Conservation (phyloP, 2,888 invertebrate genomes). For the Drosophila hamatofila region DNA sequence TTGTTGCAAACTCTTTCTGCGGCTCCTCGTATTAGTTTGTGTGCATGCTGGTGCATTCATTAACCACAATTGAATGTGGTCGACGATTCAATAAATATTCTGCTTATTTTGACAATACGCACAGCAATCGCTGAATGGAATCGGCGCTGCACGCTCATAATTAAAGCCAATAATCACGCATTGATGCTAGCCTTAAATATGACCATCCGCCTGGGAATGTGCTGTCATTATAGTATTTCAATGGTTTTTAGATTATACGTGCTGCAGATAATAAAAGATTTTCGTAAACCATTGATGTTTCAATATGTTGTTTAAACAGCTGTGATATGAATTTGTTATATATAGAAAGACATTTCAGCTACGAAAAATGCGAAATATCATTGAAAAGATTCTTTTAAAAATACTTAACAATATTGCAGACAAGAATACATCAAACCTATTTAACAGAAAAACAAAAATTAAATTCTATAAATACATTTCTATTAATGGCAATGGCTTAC, state of each 20-base stretch:
- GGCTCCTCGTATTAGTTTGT: conserved; percentile 1
- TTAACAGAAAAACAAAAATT: too few relatives aligned
- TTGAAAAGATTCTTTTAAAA: too few relatives aligned
- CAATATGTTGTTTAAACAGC: neutral
- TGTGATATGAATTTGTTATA: neutral
- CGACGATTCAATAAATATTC: conserved; percentile 62
- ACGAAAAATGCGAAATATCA: neutral
- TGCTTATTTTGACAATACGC: conserved; percentile 43
- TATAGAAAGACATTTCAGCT: neutral
- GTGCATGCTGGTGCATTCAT: conserved; percentile 30
- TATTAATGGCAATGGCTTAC: too few relatives aligned
- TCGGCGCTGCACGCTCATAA: conserved; percentile 43
- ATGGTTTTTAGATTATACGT: neutral
- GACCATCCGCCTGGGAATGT: conserved; percentile 5
- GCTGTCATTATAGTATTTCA: conserved; percentile 6
- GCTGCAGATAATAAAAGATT: neutral
- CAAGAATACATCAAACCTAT: too few relatives aligned
- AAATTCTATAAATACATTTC: too few relatives aligned
- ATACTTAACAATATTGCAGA: too few relatives aligned
- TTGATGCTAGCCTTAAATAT: conserved; percentile 26
- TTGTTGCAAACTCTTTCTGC: conserved; percentile 11
- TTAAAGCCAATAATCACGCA: conserved; percentile 58
- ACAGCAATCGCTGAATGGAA: conserved; percentile 3
- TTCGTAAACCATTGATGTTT: neutral
- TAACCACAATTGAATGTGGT: conserved; percentile 62